A percentile compares a stretch with the other conserved stretches of the same genome.
phyloP scores from a whole-genome alignment of 2,888 invertebrate species.

The Furcula furcula region DNA sequence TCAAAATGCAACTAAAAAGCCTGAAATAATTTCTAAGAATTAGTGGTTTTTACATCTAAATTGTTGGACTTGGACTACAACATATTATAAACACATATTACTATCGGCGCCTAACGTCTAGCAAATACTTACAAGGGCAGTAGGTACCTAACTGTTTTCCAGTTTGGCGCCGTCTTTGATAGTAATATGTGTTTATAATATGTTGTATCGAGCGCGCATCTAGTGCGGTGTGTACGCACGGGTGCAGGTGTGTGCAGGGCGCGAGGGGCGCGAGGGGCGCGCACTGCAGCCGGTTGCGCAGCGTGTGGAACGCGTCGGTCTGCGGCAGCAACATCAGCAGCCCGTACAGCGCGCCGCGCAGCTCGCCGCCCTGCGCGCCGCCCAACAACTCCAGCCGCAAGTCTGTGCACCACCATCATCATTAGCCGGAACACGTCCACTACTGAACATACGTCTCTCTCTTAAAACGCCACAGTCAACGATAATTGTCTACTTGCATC shows the following conservation, averaged over 20 bases:
- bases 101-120: no score
- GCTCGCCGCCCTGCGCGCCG: slow-evolving; percentile 86
- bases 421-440: not conserved
- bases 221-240: not conserved
- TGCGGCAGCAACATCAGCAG: slow-evolving; percentile 98
- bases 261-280: slow-evolving; percentile 73
- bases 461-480: no score
- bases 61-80: no score
- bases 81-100: no score
- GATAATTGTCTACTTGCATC: no score
- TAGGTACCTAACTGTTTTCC: slow-evolving; percentile 52
- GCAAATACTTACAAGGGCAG: no score
- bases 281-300: slow-evolving; percentile 86
- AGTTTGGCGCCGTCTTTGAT: slow-evolving; percentile 29
- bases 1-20: no score
- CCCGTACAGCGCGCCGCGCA: slow-evolving; percentile 95
- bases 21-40: no score
- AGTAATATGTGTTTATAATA: no score
- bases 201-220: no score
- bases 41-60: no score
- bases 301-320: slow-evolving; percentile 96
- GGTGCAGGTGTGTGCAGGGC: slow-evolving; percentile 2
- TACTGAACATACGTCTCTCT: no score
- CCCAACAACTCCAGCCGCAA: slow-evolving; percentile 93
- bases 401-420: slow-evolving; percentile 79